phyloP scores from a whole-genome alignment of 1,140 invertebrate species.

The Pseudomyrmex pallidus region DNA sequence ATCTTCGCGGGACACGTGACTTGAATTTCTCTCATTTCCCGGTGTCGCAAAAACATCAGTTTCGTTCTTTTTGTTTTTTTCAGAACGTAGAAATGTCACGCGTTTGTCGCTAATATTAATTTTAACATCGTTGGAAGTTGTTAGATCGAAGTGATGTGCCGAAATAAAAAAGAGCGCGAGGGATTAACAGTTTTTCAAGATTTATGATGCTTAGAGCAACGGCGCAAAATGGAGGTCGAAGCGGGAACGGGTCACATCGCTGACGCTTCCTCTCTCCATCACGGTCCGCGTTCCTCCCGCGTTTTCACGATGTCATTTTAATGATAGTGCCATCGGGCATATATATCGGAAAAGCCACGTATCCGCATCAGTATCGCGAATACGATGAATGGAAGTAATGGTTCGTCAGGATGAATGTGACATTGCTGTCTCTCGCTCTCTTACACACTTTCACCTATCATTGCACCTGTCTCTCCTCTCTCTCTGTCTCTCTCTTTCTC shows the following conservation, averaged over 20 bases:
- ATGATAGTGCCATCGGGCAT: constrained; percentile 73
- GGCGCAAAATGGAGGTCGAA: constrained; percentile 51
- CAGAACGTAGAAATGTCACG: constrained; percentile 26
- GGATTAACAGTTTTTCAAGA: constrained; percentile 69
- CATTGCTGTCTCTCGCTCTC: constrained; percentile 48
- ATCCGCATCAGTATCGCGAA: constrained; percentile 70
- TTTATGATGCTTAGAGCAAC: constrained; percentile 65
- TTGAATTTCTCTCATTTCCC: constrained; percentile 27
- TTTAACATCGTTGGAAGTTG: constrained; percentile 55
- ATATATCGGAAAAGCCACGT: constrained; percentile 65
- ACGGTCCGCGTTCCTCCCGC: constrained; percentile 35
- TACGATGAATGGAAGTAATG: constrained; percentile 77
- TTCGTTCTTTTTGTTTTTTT: constrained; percentile 32
- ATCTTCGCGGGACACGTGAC: constrained; percentile 26
- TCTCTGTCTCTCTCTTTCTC: not conserved
- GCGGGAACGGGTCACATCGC: constrained; percentile 49
- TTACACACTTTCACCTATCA: constrained; percentile 17
- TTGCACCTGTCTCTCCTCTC: too few relatives aligned
- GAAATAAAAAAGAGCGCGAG: constrained; percentile 63
- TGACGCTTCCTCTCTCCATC: constrained; percentile 61
- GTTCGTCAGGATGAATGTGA: constrained; percentile 77
- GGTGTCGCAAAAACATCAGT: constrained; percentile 13
- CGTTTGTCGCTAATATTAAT: constrained; percentile 56
- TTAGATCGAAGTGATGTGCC: constrained; percentile 68
- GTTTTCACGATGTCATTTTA: constrained; percentile 74